phyloP scores from a whole-genome alignment of 2,888 invertebrate genomes.

The Coenonympha glycerion region DNA sequence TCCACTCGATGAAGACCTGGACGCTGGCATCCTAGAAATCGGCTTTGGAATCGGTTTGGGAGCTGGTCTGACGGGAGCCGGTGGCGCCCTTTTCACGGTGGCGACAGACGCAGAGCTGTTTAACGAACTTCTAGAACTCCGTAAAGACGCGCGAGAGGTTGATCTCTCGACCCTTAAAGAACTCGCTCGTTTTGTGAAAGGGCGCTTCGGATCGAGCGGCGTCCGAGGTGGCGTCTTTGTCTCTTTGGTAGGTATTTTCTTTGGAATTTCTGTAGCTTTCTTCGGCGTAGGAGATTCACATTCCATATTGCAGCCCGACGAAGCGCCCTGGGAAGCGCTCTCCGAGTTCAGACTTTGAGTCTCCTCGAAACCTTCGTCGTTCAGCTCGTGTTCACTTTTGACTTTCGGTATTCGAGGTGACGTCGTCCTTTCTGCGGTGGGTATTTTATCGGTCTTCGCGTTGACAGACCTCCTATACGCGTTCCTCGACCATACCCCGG shows the following conservation, averaged over 20 bases:
- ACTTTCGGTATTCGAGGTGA: constrained; percentile 72
- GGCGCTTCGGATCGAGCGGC: constrained; percentile 53
- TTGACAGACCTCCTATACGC: constrained; percentile 57
- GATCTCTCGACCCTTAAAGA: constrained; percentile 83
- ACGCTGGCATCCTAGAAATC: constrained; percentile 61
- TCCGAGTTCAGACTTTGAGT: constrained; percentile 91
- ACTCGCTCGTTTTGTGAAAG: constrained; percentile 51
- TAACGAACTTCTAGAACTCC: constrained; percentile 88
- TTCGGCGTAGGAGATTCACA: constrained; percentile 74
- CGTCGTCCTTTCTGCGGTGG: constrained; percentile 51
- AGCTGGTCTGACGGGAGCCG: constrained; percentile 62
- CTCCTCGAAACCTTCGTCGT: constrained; percentile 94
- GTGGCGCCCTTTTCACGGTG: constrained; percentile 84
- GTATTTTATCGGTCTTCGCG: constrained; percentile 43
- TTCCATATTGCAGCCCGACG: constrained; percentile 83
- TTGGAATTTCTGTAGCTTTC: constrained; percentile 61
- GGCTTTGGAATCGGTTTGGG: constrained; percentile 71
- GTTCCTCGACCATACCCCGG: constrained; percentile 77
- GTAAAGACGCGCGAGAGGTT: constrained; percentile 84
- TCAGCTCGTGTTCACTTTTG: constrained; percentile 81
- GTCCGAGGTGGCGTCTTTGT: constrained; percentile 58
- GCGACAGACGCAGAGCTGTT: constrained; percentile 88
- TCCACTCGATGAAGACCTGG: constrained; percentile 65
- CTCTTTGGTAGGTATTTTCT: constrained; percentile 70
- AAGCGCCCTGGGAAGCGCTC: constrained; percentile 89